Evolutionary conservation across 2,797 vertebrate genomes (phyloP), one percentile per base, ranked within the genome.

Genomic region (Cyclura pinguis): DNA sequence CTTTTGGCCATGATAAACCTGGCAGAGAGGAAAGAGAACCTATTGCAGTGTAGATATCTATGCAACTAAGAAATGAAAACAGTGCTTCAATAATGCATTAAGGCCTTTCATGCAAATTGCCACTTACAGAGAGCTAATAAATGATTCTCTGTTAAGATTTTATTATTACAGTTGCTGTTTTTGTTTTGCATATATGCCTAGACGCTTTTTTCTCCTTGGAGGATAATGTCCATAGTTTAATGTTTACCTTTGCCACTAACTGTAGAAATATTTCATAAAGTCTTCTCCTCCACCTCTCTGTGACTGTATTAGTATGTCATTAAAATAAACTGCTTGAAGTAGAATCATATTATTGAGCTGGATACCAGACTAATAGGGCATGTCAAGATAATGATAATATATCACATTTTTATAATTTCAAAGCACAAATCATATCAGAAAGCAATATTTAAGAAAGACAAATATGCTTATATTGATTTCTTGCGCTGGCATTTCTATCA

Each of bases 21-120:
- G 76, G 67, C 82, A 88, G 13, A 35, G 84, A 88, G 62, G 50
- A 69, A 55, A 87, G 24, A 47, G 80, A 52, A 59, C 92, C 90
- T 88, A 89, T 77, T 35, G 76, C 42, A 69, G 91, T 47, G 10
- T 76, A 91, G 64, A 93, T 91, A 93, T 38, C 86, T 78, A 81
- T 0, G 0, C 62, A 89, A n/a, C 24, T 67, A 91, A 77, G 84
- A 91, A 91, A 95, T 94, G 84, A 94, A 95, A 94, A 57, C 4
- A 93, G 93, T 67, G 73, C 76, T 0, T 92, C 91, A 94, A 91
- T 89, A 89, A 74, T 38, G 92, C 87, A 94, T 87, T 88, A 95
- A 95, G 88, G 73, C 77, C 95, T 88, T 95, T 94, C 88, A 90
- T 84, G 73, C 87, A 95, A 96, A 94, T 84, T 84, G 92, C 93